Conservation (phyloP, 2,888 invertebrate genomes). For the Ectropis crepuscularia region DNA sequence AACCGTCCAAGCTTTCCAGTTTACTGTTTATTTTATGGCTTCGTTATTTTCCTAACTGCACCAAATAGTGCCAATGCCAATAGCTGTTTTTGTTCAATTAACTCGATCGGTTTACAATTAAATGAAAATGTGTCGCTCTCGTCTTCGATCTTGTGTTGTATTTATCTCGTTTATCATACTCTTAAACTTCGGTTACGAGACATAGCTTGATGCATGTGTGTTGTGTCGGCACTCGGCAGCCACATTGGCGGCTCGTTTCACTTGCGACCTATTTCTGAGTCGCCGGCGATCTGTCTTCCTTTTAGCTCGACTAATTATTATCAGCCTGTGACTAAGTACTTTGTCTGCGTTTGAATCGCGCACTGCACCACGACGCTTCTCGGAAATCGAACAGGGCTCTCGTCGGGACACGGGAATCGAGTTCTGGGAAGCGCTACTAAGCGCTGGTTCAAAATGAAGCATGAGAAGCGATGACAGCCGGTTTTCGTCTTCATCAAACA, state of each 20-base stretch:
- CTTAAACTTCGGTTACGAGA: too few relatives aligned
- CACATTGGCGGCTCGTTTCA: conserved; percentile 32
- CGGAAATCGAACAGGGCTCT: conserved; percentile 64
- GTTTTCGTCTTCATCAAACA: conserved; percentile 38
- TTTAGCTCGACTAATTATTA: conserved; percentile 40
- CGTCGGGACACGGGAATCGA: conserved; percentile 57
- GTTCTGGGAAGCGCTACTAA: conserved; percentile 61
- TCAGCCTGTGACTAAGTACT: conserved; percentile 38
- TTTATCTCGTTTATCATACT: too few relatives aligned
- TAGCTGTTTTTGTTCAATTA: conserved; percentile 28
- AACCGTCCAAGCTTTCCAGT: conserved; percentile 18
- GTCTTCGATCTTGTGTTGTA: neutral
- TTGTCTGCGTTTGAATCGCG: conserved; percentile 32
- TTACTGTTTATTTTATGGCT: conserved; percentile 29
- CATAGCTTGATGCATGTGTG: too few relatives aligned
- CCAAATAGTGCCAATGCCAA: conserved; percentile 32
- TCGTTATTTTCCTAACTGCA: conserved; percentile 30
- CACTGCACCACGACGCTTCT: conserved; percentile 50
- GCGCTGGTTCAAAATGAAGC: conserved; percentile 58
- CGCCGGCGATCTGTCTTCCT: conserved; percentile 34
- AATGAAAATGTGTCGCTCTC: conserved; percentile 27
- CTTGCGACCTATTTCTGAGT: conserved; percentile 43
- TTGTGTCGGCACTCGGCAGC: too few relatives aligned
- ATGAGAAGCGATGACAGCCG: conserved; percentile 40
- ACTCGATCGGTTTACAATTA: conserved; percentile 33